Conservation (phyloP, 92 coral and sea anemone species). For the Epizoanthus illoricatus region DNA sequence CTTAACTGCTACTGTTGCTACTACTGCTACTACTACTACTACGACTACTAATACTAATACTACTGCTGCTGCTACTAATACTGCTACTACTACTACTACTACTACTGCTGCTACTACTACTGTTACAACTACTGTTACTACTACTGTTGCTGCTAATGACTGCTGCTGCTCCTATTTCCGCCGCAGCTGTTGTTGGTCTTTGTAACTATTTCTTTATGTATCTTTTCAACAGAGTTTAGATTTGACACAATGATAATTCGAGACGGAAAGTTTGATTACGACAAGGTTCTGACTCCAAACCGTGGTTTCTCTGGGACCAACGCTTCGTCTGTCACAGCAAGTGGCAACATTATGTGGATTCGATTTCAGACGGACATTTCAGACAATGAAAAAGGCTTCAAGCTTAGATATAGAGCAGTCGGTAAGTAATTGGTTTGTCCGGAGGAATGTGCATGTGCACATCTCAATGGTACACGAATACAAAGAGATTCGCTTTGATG, state of each 20-base stretch:
- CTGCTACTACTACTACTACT: too few relatives aligned
- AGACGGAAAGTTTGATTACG: constrained; percentile 5
- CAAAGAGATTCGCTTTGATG: not conserved
- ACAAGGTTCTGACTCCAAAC: constrained; percentile 51
- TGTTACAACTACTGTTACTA: too few relatives aligned
- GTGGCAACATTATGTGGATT: constrained; percentile 76
- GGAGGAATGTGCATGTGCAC: not conserved
- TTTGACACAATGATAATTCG: constrained; percentile 2
- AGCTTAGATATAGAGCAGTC: constrained; percentile 52
- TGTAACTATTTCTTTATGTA: not conserved
- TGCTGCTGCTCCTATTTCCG: too few relatives aligned
- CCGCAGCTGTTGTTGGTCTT: too few relatives aligned
- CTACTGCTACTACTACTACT: too few relatives aligned
- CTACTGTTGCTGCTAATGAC: too few relatives aligned
- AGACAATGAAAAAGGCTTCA: constrained; percentile 56
- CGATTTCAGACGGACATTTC: constrained; percentile 53
- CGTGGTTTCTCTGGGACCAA: constrained; percentile 61
- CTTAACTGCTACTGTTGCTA: too few relatives aligned
- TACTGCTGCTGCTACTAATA: too few relatives aligned
- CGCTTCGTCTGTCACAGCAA: constrained; percentile 40
- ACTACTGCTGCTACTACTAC: too few relatives aligned
- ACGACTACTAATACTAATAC: too few relatives aligned
- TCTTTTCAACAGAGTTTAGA: not conserved
- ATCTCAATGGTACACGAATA: not conserved
- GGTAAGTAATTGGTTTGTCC: constrained; percentile 36